Evolutionary conservation across 2,797 vertebrate species (phyloP), one percentile per base, ranked within the genome.

Genomic region (Tiaroga cobitis): DNA sequence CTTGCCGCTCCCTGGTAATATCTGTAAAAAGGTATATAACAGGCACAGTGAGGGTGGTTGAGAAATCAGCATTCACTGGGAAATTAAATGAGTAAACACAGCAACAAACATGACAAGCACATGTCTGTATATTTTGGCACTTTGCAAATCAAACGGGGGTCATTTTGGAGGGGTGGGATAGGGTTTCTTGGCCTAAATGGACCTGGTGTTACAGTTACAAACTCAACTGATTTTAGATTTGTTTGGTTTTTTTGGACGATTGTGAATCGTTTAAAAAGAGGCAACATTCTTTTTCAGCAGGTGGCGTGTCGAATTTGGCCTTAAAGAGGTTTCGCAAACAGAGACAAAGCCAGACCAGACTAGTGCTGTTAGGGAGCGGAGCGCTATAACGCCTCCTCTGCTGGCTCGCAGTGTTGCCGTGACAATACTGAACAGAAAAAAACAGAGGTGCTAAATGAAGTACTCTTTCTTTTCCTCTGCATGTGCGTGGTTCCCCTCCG

Each of bases 381-480:
- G 83, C 80, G 79, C 85, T 88, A 88, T 80, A 39, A 69, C 85
- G 87, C 89, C 83, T 79, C 87, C 74, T 82, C 93, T 93, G 93
- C 94, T 94, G 94, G 91, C 85, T 95, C 95, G 83, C 85, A 80
- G 84, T 90, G 95, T 96, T 95, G 96, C 94, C 94, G 94, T 88
- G 89, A 91, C 88, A 92, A 69, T 92, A 95, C 92, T 90, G 92
- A 95, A 95, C 92, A 93, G 92, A 85, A 87, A 84, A 65, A 81
- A 92, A 90, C 93, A 94, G 92, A 94, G 93, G 93, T 95, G 96
- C 94, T 99, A 99, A 96, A 99, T 99, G 95, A 99, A 99, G 94
- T 99, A 99, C 93, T 99, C 98, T 92, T 99, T 99, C 96, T 99
- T 99, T 94, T 99, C 98, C 93, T 99, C 98, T 88, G 98, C 97